Conservation (phyloP, 2,113 vertebrate genomes). For the Sclerurus mexicanus region DNA sequence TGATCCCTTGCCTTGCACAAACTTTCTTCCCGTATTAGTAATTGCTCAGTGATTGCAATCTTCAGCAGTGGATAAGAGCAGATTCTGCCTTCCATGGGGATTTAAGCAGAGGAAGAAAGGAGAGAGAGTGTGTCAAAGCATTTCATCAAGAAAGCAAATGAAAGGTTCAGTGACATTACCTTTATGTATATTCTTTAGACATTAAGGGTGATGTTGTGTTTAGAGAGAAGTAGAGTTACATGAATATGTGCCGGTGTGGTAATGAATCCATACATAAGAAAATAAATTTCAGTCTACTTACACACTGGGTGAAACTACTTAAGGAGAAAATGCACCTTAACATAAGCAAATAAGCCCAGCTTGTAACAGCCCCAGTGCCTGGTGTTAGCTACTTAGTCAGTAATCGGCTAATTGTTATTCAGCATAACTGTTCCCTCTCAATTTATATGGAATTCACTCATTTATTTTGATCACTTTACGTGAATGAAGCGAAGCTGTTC, state of each 20-base stretch:
- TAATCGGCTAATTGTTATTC: constrained; percentile 49
- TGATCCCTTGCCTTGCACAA: constrained; percentile 41
- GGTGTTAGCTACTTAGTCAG: neutral
- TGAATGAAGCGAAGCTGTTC: constrained; percentile 13
- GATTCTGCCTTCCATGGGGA: constrained; percentile 4
- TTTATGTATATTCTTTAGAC: constrained; percentile 20
- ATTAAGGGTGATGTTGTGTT: constrained; percentile 18
- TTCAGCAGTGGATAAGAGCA: neutral
- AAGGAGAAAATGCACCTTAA: neutral
- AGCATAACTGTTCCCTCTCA: constrained; percentile 18
- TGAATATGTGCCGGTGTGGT: neutral
- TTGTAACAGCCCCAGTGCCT: neutral
- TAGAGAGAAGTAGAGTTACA: constrained; percentile 30
- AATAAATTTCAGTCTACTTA: constrained; percentile 6
- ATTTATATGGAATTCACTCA: constrained; percentile 10
- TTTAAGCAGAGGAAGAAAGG: neutral
- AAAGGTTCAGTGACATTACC: constrained; percentile 44
- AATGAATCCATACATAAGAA: constrained; percentile 29
- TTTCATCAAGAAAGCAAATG: constrained; percentile 55
- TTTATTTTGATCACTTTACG: constrained; percentile 33
- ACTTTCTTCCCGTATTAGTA: constrained; percentile 37
- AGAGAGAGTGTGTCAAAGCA: neutral
- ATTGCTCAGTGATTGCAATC: constrained; percentile 29
- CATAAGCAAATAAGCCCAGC: constrained; percentile 14
- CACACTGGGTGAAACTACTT: neutral